Conservation (phyloP, 1,140 invertebrate species). For the Potamilus streckersoni region DNA sequence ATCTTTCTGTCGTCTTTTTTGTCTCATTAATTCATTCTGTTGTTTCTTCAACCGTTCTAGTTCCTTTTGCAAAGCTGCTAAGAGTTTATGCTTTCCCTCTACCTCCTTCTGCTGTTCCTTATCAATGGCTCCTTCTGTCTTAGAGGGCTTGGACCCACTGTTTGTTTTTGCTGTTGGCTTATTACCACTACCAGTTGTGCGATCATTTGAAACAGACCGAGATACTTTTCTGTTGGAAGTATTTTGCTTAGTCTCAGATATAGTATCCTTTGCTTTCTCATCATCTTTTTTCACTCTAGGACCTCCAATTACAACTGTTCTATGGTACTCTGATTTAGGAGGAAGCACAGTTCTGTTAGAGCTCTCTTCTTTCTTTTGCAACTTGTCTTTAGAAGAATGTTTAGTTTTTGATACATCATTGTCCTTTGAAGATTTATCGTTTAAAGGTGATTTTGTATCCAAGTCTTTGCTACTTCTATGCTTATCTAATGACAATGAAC, state of each 20-base stretch:
- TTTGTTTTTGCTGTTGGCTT: conserved; percentile 38
- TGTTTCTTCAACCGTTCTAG: conserved; percentile 52
- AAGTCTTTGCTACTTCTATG: neutral
- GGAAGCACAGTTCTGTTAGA: conserved; percentile 34
- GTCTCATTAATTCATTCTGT: conserved; percentile 62
- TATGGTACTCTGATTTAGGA: conserved; percentile 16
- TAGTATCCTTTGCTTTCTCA: too few relatives aligned
- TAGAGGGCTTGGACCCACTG: conserved; percentile 26
- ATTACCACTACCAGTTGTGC: conserved; percentile 8
- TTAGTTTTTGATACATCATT: neutral
- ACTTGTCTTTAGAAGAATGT: neutral
- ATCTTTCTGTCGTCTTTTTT: conserved; percentile 57
- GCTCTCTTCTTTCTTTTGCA: conserved; percentile 3
- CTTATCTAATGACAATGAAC: too few relatives aligned
- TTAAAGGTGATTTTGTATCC: neutral
- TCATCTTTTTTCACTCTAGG: too few relatives aligned
- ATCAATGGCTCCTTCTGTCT: too few relatives aligned
- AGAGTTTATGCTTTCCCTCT: too few relatives aligned
- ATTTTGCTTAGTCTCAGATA: too few relatives aligned
- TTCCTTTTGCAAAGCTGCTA: conserved; percentile 45
- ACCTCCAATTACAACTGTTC: neutral
- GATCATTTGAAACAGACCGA: too few relatives aligned
- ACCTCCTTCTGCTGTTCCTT: too few relatives aligned
- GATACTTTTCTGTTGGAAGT: too few relatives aligned
- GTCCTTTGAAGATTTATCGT: neutral